phyloP scores from a whole-genome alignment of 1,140 invertebrate species.

The Coptotermes formosanus region DNA sequence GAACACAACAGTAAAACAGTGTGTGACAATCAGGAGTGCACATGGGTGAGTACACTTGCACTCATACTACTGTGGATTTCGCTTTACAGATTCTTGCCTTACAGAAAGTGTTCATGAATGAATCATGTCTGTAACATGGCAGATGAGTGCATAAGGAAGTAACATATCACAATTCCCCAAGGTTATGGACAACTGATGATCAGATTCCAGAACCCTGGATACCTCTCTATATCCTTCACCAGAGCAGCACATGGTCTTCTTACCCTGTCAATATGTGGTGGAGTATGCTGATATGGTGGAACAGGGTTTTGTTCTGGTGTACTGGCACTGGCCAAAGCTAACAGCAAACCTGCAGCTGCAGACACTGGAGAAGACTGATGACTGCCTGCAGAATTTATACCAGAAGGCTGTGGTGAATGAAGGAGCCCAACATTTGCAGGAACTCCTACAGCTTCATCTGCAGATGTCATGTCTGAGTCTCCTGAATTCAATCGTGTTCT shows the following conservation, averaged over 20 bases:
- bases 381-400: conserved; percentile 9
- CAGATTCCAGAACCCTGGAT: not conserved
- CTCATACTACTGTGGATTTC: too few species aligned
- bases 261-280: conserved; percentile 24
- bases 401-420: conserved; percentile 39
- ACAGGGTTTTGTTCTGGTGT: conserved; percentile 21
- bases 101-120: too few species aligned
- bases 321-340: conserved; percentile 56
- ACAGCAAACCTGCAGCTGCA: conserved; percentile 56
- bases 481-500: conserved; percentile 67
- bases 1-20: too few species aligned
- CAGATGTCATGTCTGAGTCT: conserved; percentile 70
- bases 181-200: too few species aligned
- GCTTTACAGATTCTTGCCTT: too few species aligned
- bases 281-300: conserved; percentile 24
- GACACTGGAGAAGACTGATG: conserved; percentile 23
- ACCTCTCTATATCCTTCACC: too few species aligned
- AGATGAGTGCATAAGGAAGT: too few species aligned
- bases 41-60: too few species aligned
- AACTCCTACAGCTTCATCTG: conserved; percentile 58
- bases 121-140: too few species aligned
- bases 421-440: not conserved
- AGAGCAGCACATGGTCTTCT: too few species aligned
- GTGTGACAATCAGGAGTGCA: too few species aligned
- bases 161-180: too few species aligned